Evolutionary conservation across 2,113 vertebrate genomes (phyloP).

Genomic region (Sterna hirundo): DNA sequence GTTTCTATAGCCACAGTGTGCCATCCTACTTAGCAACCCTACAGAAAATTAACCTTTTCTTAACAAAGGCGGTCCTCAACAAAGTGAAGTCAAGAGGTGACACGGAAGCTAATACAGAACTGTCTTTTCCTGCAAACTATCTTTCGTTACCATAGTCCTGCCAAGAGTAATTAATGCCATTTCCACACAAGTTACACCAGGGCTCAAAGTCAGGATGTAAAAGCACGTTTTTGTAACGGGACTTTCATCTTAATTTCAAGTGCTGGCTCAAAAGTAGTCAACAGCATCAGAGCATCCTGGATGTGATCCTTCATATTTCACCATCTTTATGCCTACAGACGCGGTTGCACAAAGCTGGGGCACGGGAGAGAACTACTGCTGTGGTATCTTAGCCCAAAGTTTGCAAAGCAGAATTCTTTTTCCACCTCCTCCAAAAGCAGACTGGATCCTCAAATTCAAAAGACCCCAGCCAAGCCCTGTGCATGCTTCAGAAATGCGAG

Average conservation of each 20-base stretch:
- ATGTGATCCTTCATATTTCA: not conserved
- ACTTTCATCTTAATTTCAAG: not conserved
- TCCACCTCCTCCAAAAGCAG: not conserved
- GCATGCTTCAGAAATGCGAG: fast-evolving
- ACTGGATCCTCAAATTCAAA: not conserved
- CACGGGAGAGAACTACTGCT: not conserved
- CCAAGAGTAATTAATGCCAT: not conserved
- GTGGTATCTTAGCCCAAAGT: not conserved
- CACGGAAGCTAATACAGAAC: not conserved
- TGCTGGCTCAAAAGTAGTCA: not conserved
- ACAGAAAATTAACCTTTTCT: not conserved
- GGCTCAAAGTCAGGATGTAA: not conserved
- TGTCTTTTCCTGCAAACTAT: not conserved
- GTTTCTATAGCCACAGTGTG: not conserved
- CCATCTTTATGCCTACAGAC: not conserved
- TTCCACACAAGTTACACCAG: not conserved
- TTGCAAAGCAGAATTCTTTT: not conserved
- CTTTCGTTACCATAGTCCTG: not conserved
- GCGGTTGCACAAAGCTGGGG: not conserved
- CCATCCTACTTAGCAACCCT: not conserved
- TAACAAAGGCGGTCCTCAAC: not conserved
- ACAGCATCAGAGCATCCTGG: not conserved
- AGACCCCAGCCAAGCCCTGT: not conserved
- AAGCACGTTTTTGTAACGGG: not conserved
- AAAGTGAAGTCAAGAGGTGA: not conserved